These are phyloP conservation scores for Chironomus tentans DNA, from an alignment of 2,888 invertebrate genomes.

Conservation along the genomic window DNA sequence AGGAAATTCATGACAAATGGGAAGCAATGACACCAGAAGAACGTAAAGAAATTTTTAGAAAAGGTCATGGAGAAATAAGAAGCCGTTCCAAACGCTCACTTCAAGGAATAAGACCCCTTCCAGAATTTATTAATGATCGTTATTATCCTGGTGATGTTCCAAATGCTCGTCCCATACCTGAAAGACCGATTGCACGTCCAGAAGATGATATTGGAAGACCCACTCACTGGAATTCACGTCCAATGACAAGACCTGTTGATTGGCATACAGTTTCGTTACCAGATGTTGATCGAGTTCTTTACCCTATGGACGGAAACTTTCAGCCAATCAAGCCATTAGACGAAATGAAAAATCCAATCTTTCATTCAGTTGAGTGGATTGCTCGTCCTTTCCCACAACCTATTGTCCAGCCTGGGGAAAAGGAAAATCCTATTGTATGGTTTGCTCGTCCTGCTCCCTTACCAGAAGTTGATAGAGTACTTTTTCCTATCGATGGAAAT, in stretches of 20 bases:
- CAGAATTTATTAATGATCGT: background rate
- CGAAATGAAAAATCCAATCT: too few species aligned
- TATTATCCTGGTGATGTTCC: too few species aligned
- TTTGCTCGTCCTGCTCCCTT: background rate
- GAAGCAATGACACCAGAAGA: constrained; percentile 17
- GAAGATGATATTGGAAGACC: background rate
- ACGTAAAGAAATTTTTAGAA: background rate
- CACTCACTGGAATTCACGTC: too few species aligned
- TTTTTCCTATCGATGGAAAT: background rate
- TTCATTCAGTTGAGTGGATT: too few species aligned
- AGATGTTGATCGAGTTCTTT: background rate
- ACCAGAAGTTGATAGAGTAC: background rate
- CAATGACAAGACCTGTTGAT: too few species aligned
- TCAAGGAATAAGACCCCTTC: background rate
- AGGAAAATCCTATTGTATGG: too few species aligned
- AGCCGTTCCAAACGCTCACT: background rate
- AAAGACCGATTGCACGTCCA: background rate
- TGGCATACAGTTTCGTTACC: background rate
- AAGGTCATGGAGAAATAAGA: background rate
- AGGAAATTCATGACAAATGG: background rate
- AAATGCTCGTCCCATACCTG: too few species aligned
- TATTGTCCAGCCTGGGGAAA: too few species aligned
- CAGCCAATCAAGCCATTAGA: background rate
- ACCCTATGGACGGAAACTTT: background rate
- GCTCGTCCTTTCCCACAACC: too few species aligned